Percentiles rank a stretch among this genome's conserved stretches.
Conservation (phyloP, 2,888 invertebrate species). For the Choreutis nemorana region DNA sequence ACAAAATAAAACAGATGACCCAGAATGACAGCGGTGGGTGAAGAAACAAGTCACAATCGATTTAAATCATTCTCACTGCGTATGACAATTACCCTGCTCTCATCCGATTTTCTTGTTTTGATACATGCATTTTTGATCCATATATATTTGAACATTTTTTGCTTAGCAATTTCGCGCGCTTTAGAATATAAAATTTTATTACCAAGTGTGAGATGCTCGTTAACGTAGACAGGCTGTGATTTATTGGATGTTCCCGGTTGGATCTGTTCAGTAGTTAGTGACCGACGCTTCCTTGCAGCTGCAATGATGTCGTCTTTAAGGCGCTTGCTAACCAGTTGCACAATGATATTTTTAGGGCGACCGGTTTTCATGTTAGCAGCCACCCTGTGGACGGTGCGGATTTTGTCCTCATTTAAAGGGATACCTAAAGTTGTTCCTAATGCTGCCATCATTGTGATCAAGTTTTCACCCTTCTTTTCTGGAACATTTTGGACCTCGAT, state of each 20-base stretch:
- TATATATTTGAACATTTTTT: too few species aligned
- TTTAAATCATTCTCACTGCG: not conserved
- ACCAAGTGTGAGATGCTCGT: conserved; percentile 7
- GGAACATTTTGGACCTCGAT: conserved; percentile 9
- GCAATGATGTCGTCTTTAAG: conserved; percentile 7
- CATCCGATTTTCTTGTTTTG: not conserved
- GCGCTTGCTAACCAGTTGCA: conserved; percentile 6
- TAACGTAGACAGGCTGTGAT: conserved; percentile 1
- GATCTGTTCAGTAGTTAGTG: conserved; percentile 3
- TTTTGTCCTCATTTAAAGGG: not conserved
- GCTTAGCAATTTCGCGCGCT: not conserved
- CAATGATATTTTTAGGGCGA: conserved; percentile 9
- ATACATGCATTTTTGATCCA: not conserved
- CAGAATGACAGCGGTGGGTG: not conserved
- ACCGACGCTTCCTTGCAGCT: conserved; percentile 5
- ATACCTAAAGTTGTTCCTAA: conserved; percentile 5
- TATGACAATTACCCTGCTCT: not conserved
- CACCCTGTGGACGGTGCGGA: conserved; percentile 4
- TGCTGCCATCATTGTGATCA: conserved; percentile 1
- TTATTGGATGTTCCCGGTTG: not conserved
- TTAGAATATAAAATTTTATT: conserved; percentile 4
- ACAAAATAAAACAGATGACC: not conserved
- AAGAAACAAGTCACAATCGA: not conserved
- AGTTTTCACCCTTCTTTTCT: conserved; percentile 7
- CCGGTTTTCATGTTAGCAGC: conserved; percentile 1